Conservation (phyloP, 1,140 invertebrate species). For the Cherax quadricarinatus region DNA sequence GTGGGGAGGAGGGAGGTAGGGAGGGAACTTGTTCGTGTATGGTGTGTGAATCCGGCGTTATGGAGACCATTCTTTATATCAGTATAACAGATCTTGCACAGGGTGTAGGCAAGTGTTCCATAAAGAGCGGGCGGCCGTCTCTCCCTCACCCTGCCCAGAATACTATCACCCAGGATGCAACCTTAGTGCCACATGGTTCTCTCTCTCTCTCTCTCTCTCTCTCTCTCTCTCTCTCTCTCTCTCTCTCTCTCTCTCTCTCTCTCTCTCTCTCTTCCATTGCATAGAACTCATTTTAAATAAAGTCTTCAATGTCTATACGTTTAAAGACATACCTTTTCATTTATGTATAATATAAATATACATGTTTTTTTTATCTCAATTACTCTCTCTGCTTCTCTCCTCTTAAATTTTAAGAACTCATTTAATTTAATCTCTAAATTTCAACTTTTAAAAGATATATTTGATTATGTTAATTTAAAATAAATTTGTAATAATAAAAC, state of each 20-base stretch:
- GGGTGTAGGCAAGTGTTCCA: constrained; percentile 50
- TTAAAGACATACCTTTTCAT: too few relatives aligned
- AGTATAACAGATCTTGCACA: not conserved
- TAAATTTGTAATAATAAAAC: too few relatives aligned
- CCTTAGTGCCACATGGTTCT: not conserved
- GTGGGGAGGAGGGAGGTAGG: not conserved
- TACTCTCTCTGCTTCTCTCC: too few relatives aligned
- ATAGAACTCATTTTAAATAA: too few relatives aligned
- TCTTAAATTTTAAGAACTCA: too few relatives aligned
- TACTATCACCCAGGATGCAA: not conserved
- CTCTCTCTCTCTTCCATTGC: constrained; percentile 43
- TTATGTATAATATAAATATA: too few relatives aligned
- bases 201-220: constrained; percentile 15
- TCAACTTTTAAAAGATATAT: too few relatives aligned
- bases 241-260: constrained; percentile 19
- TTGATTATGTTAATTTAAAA: too few relatives aligned
- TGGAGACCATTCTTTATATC: constrained; percentile 2
- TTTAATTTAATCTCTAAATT: too few relatives aligned
- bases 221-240: constrained; percentile 31
- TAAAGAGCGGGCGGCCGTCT: constrained; percentile 30
- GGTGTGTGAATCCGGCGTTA: constrained; percentile 10
- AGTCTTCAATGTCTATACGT: not conserved
- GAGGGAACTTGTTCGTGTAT: not conserved
- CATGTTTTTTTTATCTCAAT: too few relatives aligned
- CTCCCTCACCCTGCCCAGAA: not conserved